Conservation (phyloP, 2,113 vertebrate species). For the Grammomys dolichurus region DNA sequence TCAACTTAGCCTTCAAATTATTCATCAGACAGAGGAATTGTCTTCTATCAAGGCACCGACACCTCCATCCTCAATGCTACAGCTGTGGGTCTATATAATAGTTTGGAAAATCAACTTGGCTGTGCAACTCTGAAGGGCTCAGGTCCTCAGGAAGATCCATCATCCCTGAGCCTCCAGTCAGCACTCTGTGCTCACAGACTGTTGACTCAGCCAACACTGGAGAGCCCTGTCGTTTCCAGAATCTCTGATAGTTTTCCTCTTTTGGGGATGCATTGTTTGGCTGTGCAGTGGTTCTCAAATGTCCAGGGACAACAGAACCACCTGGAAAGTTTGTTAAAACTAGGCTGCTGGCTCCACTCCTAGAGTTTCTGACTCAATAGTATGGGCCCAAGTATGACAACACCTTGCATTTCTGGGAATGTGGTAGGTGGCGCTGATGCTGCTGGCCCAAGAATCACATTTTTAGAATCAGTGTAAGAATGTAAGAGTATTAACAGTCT, state of each 20-base stretch:
- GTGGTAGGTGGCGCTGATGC: background rate
- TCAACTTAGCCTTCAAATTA: conserved; percentile 78
- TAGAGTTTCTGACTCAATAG: background rate
- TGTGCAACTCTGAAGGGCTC: background rate
- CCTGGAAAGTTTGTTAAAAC: background rate
- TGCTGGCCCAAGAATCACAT: background rate
- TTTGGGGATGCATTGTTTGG: background rate
- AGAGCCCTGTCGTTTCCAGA: background rate
- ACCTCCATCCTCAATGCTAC: conserved; percentile 38
- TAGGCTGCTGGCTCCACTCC: background rate
- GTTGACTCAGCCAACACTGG: background rate
- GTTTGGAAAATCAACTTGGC: background rate
- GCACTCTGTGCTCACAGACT: fast-evolving
- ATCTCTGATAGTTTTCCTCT: background rate
- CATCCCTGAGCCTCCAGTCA: background rate
- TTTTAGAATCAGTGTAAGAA: background rate
- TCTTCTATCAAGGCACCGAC: conserved; percentile 65
- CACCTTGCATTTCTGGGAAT: background rate
- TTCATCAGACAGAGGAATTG: conserved; percentile 68
- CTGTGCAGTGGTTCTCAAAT: background rate
- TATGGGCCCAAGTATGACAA: background rate
- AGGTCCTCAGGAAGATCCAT: background rate
- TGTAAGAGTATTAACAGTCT: background rate
- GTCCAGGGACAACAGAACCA: background rate
- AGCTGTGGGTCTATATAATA: background rate